Conservation (phyloP, 2,888 invertebrate genomes). For the Morpho deidamia region DNA sequence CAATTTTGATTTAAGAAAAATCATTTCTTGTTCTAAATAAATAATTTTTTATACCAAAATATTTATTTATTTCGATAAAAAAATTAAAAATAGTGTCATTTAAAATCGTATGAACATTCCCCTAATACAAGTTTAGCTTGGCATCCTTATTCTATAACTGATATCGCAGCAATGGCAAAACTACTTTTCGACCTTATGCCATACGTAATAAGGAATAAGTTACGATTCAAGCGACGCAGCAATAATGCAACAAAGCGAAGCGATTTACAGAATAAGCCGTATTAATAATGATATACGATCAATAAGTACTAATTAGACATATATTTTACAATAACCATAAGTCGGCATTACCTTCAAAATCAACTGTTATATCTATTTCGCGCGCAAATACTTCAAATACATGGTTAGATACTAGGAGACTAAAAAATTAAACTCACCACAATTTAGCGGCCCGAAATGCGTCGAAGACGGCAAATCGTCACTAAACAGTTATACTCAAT, state of each 20-base stretch:
- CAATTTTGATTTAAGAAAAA: no score
- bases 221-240: slow-evolving; percentile 30
- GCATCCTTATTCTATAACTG: slow-evolving; percentile 50
- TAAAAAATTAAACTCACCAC: slow-evolving; percentile 16
- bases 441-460: not conserved
- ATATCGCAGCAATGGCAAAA: slow-evolving; percentile 29
- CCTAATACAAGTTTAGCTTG: slow-evolving; percentile 39
- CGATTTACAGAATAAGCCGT: slow-evolving; percentile 53
- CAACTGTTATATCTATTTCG: slow-evolving; percentile 44
- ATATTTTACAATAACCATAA: not conserved
- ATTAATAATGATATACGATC: slow-evolving; percentile 42
- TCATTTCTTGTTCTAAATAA: no score
- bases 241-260: slow-evolving; percentile 35
- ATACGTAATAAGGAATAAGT: slow-evolving; percentile 35
- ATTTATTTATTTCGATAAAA: no score
- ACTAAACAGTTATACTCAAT: not conserved
- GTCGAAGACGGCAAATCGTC: not conserved
- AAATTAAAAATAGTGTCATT: no score
- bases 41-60: no score
- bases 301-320: slow-evolving; percentile 29
- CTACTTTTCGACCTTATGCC: slow-evolving; percentile 38
- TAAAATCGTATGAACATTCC: slow-evolving; percentile 1
- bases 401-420: slow-evolving; percentile 34
- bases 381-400: slow-evolving; percentile 27
- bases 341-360: slow-evolving; percentile 24